Evolutionary conservation across 2,797 vertebrate genomes (phyloP).

Genomic region (Benthosema pterotum): DNA sequence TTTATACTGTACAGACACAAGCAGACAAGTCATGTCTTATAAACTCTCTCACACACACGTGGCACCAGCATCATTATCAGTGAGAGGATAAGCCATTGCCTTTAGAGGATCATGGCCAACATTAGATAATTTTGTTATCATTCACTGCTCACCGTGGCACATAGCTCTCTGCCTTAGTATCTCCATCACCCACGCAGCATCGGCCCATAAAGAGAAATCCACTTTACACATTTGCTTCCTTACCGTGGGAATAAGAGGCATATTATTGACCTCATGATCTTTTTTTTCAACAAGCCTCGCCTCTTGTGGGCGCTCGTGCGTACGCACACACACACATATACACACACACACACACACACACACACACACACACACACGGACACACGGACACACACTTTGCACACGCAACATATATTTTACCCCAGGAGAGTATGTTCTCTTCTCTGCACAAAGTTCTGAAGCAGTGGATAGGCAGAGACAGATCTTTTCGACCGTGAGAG

Average conservation of each 20-base stretch:
- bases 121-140: constrained; percentile 43
- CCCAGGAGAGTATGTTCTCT: no score
- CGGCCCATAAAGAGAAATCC: background rate
- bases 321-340: background rate
- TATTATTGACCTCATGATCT: background rate
- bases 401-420: no score
- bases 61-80: constrained; percentile 24
- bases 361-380: background rate
- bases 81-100: constrained; percentile 51
- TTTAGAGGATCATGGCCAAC: constrained; percentile 42
- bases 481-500: no score
- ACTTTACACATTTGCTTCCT: constrained; percentile 16
- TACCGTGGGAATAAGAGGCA: background rate
- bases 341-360: background rate
- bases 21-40: no score
- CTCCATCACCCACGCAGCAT: constrained; percentile 19
- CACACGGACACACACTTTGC: no score
- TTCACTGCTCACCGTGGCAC: constrained; percentile 49
- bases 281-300: background rate
- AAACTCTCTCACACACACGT: constrained; percentile 10
- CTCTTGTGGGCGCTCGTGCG: background rate
- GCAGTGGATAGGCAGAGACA: no score
- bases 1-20: no score
- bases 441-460: no score
- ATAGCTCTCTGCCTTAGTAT: constrained; percentile 38